Evolutionary conservation across 2,888 invertebrate species (phyloP).

Genomic region (Pterostichus niger): DNA sequence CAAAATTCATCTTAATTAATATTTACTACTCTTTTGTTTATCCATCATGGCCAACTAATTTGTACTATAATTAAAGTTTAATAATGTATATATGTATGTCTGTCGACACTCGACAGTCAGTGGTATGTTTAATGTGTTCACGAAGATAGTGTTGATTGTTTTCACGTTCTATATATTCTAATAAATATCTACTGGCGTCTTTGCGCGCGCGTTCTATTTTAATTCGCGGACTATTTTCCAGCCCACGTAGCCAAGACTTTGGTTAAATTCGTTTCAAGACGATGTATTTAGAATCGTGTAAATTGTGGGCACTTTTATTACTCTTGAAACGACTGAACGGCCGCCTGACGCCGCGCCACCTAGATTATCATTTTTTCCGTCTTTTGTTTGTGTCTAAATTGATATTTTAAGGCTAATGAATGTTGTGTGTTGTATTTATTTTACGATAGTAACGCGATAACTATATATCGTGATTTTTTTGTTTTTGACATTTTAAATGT

Average conservation of each 20-base stretch:
- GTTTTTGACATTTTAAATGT: constrained; percentile 29
- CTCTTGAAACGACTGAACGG: neutral
- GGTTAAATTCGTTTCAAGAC: too few relatives aligned
- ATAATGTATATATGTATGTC: too few relatives aligned
- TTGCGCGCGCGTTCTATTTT: too few relatives aligned
- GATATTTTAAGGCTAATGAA: constrained; percentile 41
- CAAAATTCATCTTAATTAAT: too few relatives aligned
- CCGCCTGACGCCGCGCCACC: constrained; percentile 1
- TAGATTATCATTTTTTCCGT: constrained; percentile 28
- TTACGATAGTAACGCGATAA: constrained; percentile 1
- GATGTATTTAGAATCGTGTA: neutral
- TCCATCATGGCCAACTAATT: too few relatives aligned
- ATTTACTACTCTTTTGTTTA: too few relatives aligned
- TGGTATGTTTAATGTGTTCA: neutral
- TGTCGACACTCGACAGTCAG: too few relatives aligned
- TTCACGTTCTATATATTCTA: neutral
- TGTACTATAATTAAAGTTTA: too few relatives aligned
- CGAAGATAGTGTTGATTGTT: neutral
- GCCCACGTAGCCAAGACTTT: too few relatives aligned
- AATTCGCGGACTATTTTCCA: too few relatives aligned
- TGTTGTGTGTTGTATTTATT: constrained; percentile 18
- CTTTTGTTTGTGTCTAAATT: constrained; percentile 40
- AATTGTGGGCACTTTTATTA: constrained; percentile 2
- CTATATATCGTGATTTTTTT: constrained; percentile 33
- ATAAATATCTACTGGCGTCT: too few relatives aligned